Conservation (phyloP, 2,113 vertebrate genomes). For the Lepisosteus osseus region DNA sequence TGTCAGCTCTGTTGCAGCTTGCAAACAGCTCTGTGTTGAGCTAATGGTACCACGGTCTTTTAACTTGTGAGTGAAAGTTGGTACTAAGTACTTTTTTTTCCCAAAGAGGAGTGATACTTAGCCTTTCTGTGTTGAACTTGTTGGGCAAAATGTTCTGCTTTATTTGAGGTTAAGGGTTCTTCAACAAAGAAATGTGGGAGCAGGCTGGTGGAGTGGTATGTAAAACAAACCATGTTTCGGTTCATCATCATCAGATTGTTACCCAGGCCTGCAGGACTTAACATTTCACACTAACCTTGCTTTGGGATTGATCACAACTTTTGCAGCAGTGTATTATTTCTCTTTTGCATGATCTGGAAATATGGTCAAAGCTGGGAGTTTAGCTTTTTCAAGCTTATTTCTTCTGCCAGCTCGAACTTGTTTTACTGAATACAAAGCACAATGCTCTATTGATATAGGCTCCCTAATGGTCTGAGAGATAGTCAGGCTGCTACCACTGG, state of each 20-base stretch:
- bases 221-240: background rate
- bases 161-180: background rate
- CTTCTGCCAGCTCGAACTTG: background rate
- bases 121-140: background rate
- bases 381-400: background rate
- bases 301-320: slow-evolving; percentile 3
- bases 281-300: background rate
- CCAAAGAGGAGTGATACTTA: no score
- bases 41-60: no score
- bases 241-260: background rate
- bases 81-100: no score
- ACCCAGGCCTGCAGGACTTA: background rate
- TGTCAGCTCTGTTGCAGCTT: no score
- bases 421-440: background rate
- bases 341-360: background rate
- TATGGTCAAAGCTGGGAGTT: background rate
- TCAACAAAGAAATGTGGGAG: background rate
- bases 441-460: background rate
- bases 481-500: background rate
- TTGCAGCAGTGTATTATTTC: background rate
- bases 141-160: background rate
- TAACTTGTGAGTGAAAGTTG: no score
- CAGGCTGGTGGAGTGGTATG: background rate
- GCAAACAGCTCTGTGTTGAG: no score
- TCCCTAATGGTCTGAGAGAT: background rate